These are phyloP conservation scores for Lacerta agilis DNA, from an alignment of 2,797 vertebrate species.

Conservation along the genomic window DNA sequence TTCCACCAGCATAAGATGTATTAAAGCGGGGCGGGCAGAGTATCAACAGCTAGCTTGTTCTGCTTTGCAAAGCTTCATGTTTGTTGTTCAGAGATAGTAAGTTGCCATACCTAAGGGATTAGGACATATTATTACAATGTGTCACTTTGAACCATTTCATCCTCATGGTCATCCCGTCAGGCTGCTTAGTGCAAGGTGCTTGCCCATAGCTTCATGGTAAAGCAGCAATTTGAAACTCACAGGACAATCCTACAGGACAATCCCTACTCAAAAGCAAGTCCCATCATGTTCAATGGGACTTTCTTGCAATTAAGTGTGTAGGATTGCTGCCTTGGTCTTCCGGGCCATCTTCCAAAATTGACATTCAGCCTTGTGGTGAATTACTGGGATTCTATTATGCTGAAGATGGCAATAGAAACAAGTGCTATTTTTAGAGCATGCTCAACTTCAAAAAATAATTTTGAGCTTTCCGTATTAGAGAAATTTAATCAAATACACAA, in stretches of 20 bases:
- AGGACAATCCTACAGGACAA: too few relatives aligned
- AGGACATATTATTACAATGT: not conserved
- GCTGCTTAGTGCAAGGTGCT: not conserved
- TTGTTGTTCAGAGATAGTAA: not conserved
- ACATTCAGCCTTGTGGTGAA: not conserved
- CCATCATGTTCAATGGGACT: too few relatives aligned
- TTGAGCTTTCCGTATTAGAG: not conserved
- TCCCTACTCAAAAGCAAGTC: too few relatives aligned
- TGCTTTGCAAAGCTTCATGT: not conserved
- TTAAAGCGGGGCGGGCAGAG: too few relatives aligned
- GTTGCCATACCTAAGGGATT: not conserved
- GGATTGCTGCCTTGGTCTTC: too few relatives aligned
- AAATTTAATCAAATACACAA: not conserved
- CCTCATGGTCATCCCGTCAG: not conserved
- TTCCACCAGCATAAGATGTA: too few relatives aligned
- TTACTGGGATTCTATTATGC: not conserved
- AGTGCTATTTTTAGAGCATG: not conserved
- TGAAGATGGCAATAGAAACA: not conserved
- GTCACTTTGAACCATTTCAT: not conserved
- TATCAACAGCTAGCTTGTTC: too few relatives aligned
- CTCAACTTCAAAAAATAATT: not conserved
- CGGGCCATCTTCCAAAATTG: too few relatives aligned
- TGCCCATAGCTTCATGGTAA: not conserved
- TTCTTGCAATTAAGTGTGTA: too few relatives aligned
- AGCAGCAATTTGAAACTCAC: too few relatives aligned